Evolutionary conservation across 1,140 invertebrate genomes (phyloP), one percentile per base, ranked within the genome.

Genomic region (Araneus ventricosus): DNA sequence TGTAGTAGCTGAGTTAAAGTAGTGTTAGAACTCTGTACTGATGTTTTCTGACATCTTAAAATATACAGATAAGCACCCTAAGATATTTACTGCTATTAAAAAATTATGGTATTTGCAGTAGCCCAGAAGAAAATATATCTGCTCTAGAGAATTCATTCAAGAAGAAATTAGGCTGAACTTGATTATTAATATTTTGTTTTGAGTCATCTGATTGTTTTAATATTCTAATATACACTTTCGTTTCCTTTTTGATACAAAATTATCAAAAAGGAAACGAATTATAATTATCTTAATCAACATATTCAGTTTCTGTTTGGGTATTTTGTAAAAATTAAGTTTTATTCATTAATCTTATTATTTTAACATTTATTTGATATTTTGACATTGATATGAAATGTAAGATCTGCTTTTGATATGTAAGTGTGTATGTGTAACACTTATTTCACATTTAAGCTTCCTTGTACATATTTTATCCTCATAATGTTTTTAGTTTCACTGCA

Each of bases 401-500:
- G 39, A 45, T 52, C 82, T 84, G 82, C 52, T 84, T 57, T 57
- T 52, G 27, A 84, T 75, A 75, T 75, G 70, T 75, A 75, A 41
- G 37, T 41, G 24, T 82, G 39, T 45, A 45, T 45, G 22, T 82
- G 24, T 52, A 39, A 24, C 80, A 82, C 39, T 82, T 52, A 27
- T 45, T 82, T 82, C 80, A 45, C 80, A 86, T 45, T 52, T 41
- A 82, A 45, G 24, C 84, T 86, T 86, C 52, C 45, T 59, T 86
- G 84, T 86, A 86, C 52, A 86, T 86, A 86, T 86, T 86, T 59
- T 59, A 67, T 30, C 84, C 59, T 59, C 27, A 34, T 82, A 82
- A 82, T 86, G 45, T 86, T 86, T 82, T 61, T 86, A 86, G 86
- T 88, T 37, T 75, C 39, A 89, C 37, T 52, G 67, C 88, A 75